Evolutionary conservation across 2,797 vertebrate genomes (phyloP).

Genomic region (Malurus splendens): DNA sequence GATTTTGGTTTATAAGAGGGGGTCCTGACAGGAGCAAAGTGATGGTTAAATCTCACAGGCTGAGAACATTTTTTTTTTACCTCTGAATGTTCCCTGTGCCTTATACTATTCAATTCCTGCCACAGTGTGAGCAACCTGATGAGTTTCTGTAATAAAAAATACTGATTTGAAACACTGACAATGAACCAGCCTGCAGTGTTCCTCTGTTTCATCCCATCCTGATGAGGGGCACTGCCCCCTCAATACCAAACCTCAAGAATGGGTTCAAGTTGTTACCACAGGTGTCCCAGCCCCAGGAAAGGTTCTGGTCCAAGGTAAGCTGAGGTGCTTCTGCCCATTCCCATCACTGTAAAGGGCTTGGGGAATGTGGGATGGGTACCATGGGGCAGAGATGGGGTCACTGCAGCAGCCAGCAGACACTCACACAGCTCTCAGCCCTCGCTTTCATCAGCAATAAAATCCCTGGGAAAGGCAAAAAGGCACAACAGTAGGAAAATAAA

Average conservation of each 20-base stretch:
- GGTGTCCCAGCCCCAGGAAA: not conserved
- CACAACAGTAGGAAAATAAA: not conserved
- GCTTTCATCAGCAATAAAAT: not conserved
- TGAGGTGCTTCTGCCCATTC: not conserved
- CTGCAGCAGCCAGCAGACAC: not conserved
- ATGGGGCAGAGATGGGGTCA: not conserved
- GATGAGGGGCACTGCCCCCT: not conserved
- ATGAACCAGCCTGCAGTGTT: not conserved
- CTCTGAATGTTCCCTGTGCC: constrained; percentile 76
- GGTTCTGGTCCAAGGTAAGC: not conserved
- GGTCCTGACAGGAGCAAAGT: not conserved
- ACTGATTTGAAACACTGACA: constrained; percentile 72
- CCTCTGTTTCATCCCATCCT: not conserved
- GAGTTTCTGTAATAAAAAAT: constrained; percentile 78
- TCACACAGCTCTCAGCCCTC: not conserved
- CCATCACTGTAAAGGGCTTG: accelerated
- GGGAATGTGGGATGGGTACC: accelerated
- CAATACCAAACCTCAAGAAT: accelerated
- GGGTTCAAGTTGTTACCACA: not conserved
- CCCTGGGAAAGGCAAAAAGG: not conserved
- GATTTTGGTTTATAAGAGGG: constrained; percentile 22
- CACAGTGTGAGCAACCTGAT: constrained; percentile 67
- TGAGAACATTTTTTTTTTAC: constrained; percentile 74
- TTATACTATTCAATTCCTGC: constrained; percentile 65
- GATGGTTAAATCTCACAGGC: constrained; percentile 78